phyloP scores from a whole-genome alignment of 2,113 vertebrate genomes.

The Dasyprocta punctata region DNA sequence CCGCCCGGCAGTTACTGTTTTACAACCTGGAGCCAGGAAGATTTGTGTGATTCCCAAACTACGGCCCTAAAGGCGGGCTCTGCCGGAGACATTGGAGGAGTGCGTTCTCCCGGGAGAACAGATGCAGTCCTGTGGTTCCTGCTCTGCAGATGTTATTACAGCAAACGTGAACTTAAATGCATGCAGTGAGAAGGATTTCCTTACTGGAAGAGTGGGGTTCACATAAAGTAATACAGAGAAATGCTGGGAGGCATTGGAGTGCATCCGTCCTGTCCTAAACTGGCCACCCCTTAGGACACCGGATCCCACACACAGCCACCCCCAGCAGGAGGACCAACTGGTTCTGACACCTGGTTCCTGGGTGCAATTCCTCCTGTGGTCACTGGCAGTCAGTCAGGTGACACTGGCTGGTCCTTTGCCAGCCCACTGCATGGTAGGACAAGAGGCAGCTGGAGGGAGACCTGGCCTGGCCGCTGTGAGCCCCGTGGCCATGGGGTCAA shows the following conservation, averaged over 20 bases:
- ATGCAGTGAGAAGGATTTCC: not conserved
- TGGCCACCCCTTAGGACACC: not conserved
- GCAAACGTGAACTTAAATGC: not conserved
- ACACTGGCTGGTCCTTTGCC: not conserved
- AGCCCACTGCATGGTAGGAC: not conserved
- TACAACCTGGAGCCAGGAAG: not conserved
- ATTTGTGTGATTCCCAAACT: not conserved
- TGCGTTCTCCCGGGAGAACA: not conserved
- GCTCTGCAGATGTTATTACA: constrained; percentile 14
- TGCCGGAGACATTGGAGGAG: not conserved
- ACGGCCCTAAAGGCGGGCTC: not conserved
- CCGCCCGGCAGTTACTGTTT: not conserved
- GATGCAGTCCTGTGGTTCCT: not conserved
- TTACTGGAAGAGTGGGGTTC: not conserved
- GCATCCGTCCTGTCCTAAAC: not conserved
- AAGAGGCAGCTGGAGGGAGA: not conserved
- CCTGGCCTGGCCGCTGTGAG: not conserved
- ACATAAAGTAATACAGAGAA: not conserved
- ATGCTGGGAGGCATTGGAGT: not conserved
- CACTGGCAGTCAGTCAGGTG: not conserved
- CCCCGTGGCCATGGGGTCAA: not conserved
- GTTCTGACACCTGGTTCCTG: not conserved
- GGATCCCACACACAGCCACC: not conserved
- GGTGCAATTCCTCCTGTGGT: not conserved
- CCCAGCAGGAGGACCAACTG: not conserved